A percentile compares a stretch with the other conserved stretches of the same genome.
These are phyloP conservation scores for Neoascia interrupta DNA, from an alignment of 2,888 invertebrate species.

Conservation along the genomic window DNA sequence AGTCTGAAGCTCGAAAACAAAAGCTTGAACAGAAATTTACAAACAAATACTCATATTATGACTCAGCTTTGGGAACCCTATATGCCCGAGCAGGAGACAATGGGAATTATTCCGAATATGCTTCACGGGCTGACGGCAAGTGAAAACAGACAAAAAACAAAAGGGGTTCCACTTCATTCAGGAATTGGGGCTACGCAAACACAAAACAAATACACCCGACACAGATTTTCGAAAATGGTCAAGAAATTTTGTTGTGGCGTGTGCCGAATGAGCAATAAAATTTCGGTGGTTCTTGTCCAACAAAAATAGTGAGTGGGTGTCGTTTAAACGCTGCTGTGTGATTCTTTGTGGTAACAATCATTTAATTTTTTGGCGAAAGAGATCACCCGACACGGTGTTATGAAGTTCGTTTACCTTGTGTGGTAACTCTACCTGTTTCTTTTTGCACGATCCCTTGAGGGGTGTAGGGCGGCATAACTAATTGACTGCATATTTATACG, in stretches of 20 bases:
- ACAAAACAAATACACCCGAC: too few species aligned
- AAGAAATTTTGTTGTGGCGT: constrained; percentile 50
- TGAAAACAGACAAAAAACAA: constrained; percentile 19
- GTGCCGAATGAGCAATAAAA: constrained; percentile 64
- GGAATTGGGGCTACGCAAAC: constrained; percentile 47
- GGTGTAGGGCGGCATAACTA: constrained; percentile 2
- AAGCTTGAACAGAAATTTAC: constrained; percentile 19
- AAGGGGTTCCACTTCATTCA: constrained; percentile 10
- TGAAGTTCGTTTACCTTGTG: constrained; percentile 53
- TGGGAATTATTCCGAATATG: not conserved
- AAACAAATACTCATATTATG: constrained; percentile 18
- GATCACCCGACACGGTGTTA: constrained; percentile 18
- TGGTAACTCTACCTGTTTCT: constrained; percentile 68
- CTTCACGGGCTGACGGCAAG: constrained; percentile 5
- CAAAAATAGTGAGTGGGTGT: constrained; percentile 8
- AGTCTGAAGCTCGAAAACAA: constrained; percentile 10
- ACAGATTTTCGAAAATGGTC: constrained; percentile 42
- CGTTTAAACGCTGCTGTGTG: constrained; percentile 10
- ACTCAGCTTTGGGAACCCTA: not conserved
- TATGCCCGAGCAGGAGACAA: constrained; percentile 2
- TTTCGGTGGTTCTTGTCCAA: not conserved
- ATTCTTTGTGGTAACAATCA: constrained; percentile 17
- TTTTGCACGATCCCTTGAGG: constrained; percentile 33
- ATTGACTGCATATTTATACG: not conserved
- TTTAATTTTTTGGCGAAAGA: constrained; percentile 20